Conservation (phyloP, 2,113 vertebrate species). For the Gallinago jamesoni region DNA sequence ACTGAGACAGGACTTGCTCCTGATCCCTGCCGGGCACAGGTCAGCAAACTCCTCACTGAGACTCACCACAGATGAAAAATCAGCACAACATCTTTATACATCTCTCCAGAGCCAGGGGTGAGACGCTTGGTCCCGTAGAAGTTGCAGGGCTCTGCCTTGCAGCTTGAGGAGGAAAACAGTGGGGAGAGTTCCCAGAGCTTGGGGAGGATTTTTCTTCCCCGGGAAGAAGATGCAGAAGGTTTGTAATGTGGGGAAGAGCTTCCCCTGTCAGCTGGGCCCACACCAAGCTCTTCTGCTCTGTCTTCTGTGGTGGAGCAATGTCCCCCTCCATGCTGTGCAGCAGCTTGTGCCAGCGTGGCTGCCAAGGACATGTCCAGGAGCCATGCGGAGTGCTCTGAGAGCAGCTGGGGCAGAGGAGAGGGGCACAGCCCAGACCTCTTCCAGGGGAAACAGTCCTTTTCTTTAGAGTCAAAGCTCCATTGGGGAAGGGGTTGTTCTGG, state of each 20-base stretch:
- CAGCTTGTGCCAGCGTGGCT: background rate
- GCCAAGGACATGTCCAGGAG: fast-evolving
- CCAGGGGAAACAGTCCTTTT: background rate
- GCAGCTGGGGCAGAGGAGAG: background rate
- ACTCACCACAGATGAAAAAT: background rate
- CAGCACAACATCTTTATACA: fast-evolving
- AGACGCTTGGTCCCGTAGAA: background rate
- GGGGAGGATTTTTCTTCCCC: background rate
- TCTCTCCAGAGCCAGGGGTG: background rate
- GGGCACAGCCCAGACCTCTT: background rate
- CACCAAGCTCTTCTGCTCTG: background rate
- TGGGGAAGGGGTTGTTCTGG: background rate
- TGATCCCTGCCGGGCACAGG: background rate
- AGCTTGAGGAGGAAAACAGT: background rate
- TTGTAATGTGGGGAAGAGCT: background rate
- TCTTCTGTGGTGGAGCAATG: background rate
- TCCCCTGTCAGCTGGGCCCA: background rate
- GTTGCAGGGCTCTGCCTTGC: background rate
- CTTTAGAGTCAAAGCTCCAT: background rate
- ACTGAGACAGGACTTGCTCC: background rate
- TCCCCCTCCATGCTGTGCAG: background rate
- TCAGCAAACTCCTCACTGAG: background rate
- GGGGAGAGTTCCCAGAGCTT: background rate
- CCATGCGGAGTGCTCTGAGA: background rate
- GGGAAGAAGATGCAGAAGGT: background rate